Base-by-base conservation (phyloP, 2,888 invertebrate species). In the Tetropium fuscum region DNA sequence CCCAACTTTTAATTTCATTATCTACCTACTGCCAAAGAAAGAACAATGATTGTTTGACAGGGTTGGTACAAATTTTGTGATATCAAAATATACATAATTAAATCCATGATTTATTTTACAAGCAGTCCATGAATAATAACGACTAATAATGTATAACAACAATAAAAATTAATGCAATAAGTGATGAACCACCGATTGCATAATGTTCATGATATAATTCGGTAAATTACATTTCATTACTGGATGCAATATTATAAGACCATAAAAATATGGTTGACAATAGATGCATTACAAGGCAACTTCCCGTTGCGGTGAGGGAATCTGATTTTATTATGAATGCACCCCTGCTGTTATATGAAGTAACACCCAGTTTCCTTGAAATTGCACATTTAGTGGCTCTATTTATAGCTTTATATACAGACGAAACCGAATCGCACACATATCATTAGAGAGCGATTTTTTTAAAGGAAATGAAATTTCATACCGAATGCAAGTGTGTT, bases 401-500 rank as follows among this genome's bases (percentile, higher is more conserved):
- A 55, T 60, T 55, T 60, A 57, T 59, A 48, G 45, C 34, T 2
- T 25, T 44, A 32, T 48, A 61, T 53, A 47, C 18, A 27, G 16
- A 38, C 22, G 25, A 15, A 40, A 25, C 22, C 36, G 27, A 51
- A 51, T 27, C 51, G 40, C 27, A 51, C 51, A 40, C 40, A 51
- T 40, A 38, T 25, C 27, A 27, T 38, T 16, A 38, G 11, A 8
- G 44, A 27, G 18, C 40, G 25, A 51, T 63, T 58, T 62, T 34
- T 55, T 48, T 25, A 49, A 51, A 69, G 70, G 71, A 70, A 71
- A 69, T 64, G 71, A 63, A 71, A 71, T 64, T 59, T 63, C 58
- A 71, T 57, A 65, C 69, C 60, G 45, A 43, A 45, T 64, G 60
- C 66, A 66, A 68, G 66, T 69, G 60, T 48, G 53, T 41, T 45